Evolutionary conservation across 2,888 invertebrate species (phyloP).

Genomic region (Mamestra brassicae): DNA sequence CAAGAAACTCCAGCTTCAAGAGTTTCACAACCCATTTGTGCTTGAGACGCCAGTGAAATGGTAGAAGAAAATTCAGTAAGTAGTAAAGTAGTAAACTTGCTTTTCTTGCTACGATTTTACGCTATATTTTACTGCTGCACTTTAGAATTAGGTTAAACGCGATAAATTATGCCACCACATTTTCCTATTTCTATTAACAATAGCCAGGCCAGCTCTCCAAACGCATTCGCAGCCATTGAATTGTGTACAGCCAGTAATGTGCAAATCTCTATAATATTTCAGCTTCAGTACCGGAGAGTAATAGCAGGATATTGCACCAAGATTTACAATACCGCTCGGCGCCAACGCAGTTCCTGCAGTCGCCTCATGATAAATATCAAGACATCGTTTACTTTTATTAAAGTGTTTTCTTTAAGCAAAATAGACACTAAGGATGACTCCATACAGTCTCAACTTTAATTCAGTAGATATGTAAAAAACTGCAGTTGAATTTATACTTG

Average conservation of each 20-base stretch:
- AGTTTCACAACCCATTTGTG: not conserved
- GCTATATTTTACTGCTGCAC: conserved; percentile 17
- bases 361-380: conserved; percentile 51
- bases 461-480: not conserved
- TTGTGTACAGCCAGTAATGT: conserved; percentile 52
- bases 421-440: not conserved
- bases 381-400: conserved; percentile 54
- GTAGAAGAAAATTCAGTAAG: not conserved
- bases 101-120: not conserved
- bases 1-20: not conserved
- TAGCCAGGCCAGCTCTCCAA: conserved; percentile 40
- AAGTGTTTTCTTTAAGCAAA: conserved; percentile 44
- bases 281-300: conserved; percentile 60
- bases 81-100: not conserved
- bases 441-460: not conserved
- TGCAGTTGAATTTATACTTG: not conserved
- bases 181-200: conserved; percentile 46
- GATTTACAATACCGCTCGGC: conserved; percentile 60
- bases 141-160: conserved; percentile 30
- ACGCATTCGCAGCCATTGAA: conserved; percentile 48
- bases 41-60: not conserved
- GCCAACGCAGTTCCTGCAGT: conserved; percentile 53
- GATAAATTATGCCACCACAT: conserved; percentile 35
- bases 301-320: conserved; percentile 65
- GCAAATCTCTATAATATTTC: conserved; percentile 63